Conservation (phyloP, 2,888 invertebrate species). For the Dimorphilus gyrociliatus region DNA sequence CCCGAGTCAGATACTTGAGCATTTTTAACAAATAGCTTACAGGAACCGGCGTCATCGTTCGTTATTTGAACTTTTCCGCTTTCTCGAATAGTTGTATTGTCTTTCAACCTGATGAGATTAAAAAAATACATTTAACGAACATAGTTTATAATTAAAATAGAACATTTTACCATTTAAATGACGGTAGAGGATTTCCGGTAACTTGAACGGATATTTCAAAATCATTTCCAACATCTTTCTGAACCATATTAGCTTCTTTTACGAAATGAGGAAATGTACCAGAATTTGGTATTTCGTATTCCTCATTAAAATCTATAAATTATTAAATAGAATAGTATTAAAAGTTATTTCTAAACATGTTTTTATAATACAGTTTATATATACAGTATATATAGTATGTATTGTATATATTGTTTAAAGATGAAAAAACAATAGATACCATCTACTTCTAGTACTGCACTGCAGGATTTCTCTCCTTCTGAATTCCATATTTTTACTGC, state of each 20-base stretch:
- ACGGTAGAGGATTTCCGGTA: slow-evolving; percentile 27
- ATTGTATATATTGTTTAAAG: neutral
- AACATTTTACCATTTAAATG: slow-evolving; percentile 26
- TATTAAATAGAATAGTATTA: neutral
- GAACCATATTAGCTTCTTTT: slow-evolving; percentile 19
- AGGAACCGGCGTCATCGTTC: slow-evolving; percentile 5
- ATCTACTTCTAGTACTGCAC: slow-evolving; percentile 58
- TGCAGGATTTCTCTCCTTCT: slow-evolving; percentile 18
- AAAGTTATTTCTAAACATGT: no score
- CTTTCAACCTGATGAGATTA: neutral
- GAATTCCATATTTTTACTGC: slow-evolving; percentile 19
- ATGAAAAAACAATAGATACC: slow-evolving; percentile 35
- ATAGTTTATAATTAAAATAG: neutral
- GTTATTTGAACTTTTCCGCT: slow-evolving; percentile 3
- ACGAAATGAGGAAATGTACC: slow-evolving; percentile 20
- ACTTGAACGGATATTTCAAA: slow-evolving; percentile 26
- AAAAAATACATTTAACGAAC: neutral
- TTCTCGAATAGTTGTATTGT: slow-evolving; percentile 3
- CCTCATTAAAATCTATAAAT: slow-evolving; percentile 15
- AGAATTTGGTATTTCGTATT: slow-evolving; percentile 10
- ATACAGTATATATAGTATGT: neutral
- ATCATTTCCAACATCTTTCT: slow-evolving; percentile 24
- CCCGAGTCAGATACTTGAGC: no score
- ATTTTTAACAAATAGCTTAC: no score
- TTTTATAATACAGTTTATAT: no score